phyloP scores from a whole-genome alignment of 2,797 vertebrate species.

The Typhlichthys eigenmanni region DNA sequence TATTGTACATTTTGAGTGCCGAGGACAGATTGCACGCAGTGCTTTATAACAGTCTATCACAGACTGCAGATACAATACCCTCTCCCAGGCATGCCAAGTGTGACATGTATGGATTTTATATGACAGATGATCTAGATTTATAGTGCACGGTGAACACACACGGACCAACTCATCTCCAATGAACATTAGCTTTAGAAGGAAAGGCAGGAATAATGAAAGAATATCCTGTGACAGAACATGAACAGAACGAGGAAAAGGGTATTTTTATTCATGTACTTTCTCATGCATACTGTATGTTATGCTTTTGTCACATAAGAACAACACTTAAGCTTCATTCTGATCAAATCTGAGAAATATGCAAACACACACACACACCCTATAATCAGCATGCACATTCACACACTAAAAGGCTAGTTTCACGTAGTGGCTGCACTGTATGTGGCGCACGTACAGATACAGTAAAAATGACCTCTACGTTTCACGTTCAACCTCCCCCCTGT shows the following conservation, averaged over 20 bases:
- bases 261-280: too few relatives aligned
- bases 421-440: slow-evolving; percentile 46
- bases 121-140: slow-evolving; percentile 32
- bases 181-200: too few relatives aligned
- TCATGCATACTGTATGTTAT: too few relatives aligned
- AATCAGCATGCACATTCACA: slow-evolving; percentile 51
- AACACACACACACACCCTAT: slow-evolving; percentile 20
- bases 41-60: slow-evolving; percentile 29
- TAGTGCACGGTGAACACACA: not conserved
- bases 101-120: slow-evolving; percentile 17
- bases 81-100: slow-evolving; percentile 19
- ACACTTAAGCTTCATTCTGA: slow-evolving; percentile 18
- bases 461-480: slow-evolving; percentile 63
- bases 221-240: too few relatives aligned
- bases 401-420: slow-evolving; percentile 55
- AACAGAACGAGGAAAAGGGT: too few relatives aligned
- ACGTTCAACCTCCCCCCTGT: slow-evolving; percentile 47
- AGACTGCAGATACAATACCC: slow-evolving; percentile 28
- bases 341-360: slow-evolving; percentile 1
- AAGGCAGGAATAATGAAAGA: too few relatives aligned
- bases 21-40: slow-evolving; percentile 43
- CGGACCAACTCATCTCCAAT: too few relatives aligned
- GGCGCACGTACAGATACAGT: slow-evolving; percentile 60
- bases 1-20: slow-evolving; percentile 50
- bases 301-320: slow-evolving; percentile 19